phyloP scores from a whole-genome alignment of 1,140 invertebrate genomes.

The Venustaconcha ellipsiformis region DNA sequence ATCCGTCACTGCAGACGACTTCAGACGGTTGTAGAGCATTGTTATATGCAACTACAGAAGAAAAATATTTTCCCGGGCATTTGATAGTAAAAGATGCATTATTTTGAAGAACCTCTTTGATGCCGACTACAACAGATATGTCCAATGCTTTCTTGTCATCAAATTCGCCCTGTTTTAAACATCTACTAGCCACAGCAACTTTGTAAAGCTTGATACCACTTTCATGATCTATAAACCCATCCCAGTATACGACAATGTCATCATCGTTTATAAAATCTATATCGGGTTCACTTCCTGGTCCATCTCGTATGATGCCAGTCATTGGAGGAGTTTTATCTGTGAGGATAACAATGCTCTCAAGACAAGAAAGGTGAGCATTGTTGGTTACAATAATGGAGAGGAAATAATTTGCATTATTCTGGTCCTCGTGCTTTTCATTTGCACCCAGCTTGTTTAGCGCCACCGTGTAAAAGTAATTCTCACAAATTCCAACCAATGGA shows the following conservation, averaged over 20 bases:
- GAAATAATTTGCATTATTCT: constrained; percentile 40
- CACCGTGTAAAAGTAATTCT: constrained; percentile 21
- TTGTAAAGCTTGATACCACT: constrained; percentile 42
- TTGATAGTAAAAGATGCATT: constrained; percentile 9
- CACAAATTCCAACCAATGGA: constrained; percentile 35
- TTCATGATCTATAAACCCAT: constrained; percentile 48
- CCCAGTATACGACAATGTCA: constrained; percentile 31
- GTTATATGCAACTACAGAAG: constrained; percentile 36
- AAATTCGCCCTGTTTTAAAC: constrained; percentile 23
- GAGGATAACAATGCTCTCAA: constrained; percentile 23
- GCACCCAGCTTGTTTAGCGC: constrained; percentile 29
- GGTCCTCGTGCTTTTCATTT: constrained; percentile 26
- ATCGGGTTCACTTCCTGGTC: constrained; percentile 16
- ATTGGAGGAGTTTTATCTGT: constrained; percentile 44
- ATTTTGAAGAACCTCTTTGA: not conserved
- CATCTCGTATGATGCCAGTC: constrained; percentile 38
- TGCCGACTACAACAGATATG: not conserved
- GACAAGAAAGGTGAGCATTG: constrained; percentile 23
- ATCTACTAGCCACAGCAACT: constrained; percentile 24
- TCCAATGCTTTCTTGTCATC: not conserved
- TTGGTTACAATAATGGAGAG: constrained; percentile 38
- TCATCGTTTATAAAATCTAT: constrained; percentile 41
- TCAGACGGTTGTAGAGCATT: constrained; percentile 41
- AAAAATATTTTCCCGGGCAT: constrained; percentile 28
- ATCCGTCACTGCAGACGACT: constrained; percentile 41